Base-by-base conservation (phyloP, 2,797 vertebrate species). In the Sternarchorhynchus goeldii region DNA sequence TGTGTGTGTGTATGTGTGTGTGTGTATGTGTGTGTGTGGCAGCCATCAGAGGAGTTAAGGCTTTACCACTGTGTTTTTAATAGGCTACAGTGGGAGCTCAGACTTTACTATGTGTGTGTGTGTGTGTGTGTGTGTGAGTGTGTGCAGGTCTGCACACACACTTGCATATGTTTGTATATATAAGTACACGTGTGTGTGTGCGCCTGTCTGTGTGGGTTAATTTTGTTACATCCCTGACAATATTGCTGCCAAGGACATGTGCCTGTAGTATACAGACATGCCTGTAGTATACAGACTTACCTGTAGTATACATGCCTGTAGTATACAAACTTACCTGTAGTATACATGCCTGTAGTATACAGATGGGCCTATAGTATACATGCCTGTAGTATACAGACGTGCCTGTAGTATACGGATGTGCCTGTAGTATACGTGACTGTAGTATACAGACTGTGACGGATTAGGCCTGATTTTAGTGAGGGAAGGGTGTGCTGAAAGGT, bases 51-150 rank as follows among this genome's bases (percentile, higher is more conserved):
- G 64, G 31, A 50, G 56, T 36, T 20, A 18, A 45, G 17, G 50
- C 71, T 64, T 70, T 73, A 60, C 58, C 64, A 41, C 21, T 56
- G 68, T 77, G 45, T 41, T 58, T 71, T 75, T 68, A 76, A 62
- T 50, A 75, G 66, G 18, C 21, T 60, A 16, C 31, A 58, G 56
- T 39, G 53, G 20, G 64, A 53, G 41, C 55, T 50, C 45, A 64
- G 56, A 17, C 6, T 53, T 20, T 1, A 50, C 45, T 65, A 21
- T 57, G 17, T 57, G 45, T 66, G 45, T 66, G 32, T 65, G 36
- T 62, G 31, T 3, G 50, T 18, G 31, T 39, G 7, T 69, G 55
- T 25, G 20, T 56, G 25, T 55, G 45, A 32, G 32, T 56, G 18
- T 18, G 57, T 6, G 17, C 4, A 18, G 1, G 2, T 29, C 16